phyloP scores from a whole-genome alignment of 1,140 invertebrate species.

The Drosophila lini region DNA sequence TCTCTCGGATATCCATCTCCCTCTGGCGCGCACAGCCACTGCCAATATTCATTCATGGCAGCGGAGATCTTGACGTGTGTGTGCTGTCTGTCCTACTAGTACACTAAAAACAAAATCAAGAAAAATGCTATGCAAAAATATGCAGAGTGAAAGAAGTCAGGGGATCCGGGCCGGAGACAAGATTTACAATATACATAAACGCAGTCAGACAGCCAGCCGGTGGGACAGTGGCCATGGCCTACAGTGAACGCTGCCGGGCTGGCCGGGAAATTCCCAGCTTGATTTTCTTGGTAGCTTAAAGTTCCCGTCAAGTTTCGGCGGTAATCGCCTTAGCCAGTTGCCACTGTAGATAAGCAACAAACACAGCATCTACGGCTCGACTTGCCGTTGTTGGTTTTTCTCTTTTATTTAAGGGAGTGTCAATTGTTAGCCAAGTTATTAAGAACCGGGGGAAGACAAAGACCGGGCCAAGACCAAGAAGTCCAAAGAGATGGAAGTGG shows the following conservation, averaged over 20 bases:
- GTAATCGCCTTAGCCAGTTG: slow-evolving; percentile 34
- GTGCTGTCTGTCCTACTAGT: slow-evolving; percentile 37
- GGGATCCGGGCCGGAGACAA: slow-evolving; percentile 57
- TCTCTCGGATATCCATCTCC: slow-evolving; percentile 39
- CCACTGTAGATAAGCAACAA: slow-evolving; percentile 53
- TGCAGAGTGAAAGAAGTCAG: slow-evolving; percentile 77
- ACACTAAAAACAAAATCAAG: slow-evolving; percentile 62
- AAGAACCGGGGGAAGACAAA: slow-evolving; percentile 66
- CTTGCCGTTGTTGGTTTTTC: slow-evolving; percentile 39
- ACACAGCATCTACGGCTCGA: slow-evolving; percentile 36
- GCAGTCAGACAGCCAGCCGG: slow-evolving; percentile 7
- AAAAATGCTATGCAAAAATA: slow-evolving; percentile 80
- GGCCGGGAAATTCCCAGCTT: slow-evolving; percentile 1
- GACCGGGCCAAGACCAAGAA: slow-evolving; percentile 47
- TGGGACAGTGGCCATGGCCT: slow-evolving; percentile 45
- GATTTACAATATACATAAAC: slow-evolving; percentile 69
- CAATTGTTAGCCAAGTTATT: slow-evolving; percentile 82
- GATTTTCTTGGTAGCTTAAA: slow-evolving; percentile 2
- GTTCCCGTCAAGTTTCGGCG: background rate
- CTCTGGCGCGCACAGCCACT: slow-evolving; percentile 41
- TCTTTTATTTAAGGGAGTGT: slow-evolving; percentile 73
- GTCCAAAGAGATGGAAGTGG: slow-evolving; percentile 34
- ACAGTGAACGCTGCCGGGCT: slow-evolving; percentile 1
- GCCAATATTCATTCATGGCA: slow-evolving; percentile 82
- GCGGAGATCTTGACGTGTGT: slow-evolving; percentile 57